phyloP scores from a whole-genome alignment of 1,140 invertebrate genomes.

The Frieseomelitta varia region DNA sequence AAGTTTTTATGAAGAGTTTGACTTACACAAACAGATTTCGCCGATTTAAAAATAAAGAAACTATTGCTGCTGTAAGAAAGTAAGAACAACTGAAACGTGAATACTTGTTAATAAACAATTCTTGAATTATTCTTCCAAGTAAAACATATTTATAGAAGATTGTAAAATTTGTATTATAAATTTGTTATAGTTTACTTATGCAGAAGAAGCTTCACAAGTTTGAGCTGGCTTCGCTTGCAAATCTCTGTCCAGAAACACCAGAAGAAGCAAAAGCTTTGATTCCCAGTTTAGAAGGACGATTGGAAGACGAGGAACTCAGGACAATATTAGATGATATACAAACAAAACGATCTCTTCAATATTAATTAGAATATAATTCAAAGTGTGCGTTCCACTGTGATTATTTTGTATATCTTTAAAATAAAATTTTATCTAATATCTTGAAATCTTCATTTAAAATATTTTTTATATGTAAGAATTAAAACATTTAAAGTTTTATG shows the following conservation, averaged over 20 bases:
- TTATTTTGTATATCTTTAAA: conserved; percentile 19
- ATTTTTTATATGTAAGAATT: not conserved
- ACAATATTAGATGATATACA: conserved; percentile 98
- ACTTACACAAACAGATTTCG: conserved; percentile 98
- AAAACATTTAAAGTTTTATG: not conserved
- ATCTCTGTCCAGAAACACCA: conserved; percentile 98
- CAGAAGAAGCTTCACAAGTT: conserved; percentile 99
- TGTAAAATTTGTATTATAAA: not conserved
- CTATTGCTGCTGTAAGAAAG: conserved; percentile 96
- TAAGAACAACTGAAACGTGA: conserved; percentile 74
- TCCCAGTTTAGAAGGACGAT: conserved; percentile 96
- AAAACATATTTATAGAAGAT: not conserved
- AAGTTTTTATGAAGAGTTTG: conserved; percentile 99
- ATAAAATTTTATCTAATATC: conserved; percentile 2
- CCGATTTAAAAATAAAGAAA: conserved; percentile 99
- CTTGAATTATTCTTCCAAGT: not conserved
- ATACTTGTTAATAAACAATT: not conserved
- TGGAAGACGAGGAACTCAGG: conserved; percentile 97
- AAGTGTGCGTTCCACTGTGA: not conserved
- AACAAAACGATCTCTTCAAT: conserved; percentile 98
- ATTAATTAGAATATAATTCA: conserved; percentile 83
- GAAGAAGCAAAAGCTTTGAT: conserved; percentile 99
- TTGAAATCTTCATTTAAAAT: not conserved
- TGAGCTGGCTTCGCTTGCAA: conserved; percentile 98
- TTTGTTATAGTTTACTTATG: conserved; percentile 91